Evolutionary conservation across 2,797 vertebrate genomes (phyloP).

Genomic region (Fistularia commersonii): DNA sequence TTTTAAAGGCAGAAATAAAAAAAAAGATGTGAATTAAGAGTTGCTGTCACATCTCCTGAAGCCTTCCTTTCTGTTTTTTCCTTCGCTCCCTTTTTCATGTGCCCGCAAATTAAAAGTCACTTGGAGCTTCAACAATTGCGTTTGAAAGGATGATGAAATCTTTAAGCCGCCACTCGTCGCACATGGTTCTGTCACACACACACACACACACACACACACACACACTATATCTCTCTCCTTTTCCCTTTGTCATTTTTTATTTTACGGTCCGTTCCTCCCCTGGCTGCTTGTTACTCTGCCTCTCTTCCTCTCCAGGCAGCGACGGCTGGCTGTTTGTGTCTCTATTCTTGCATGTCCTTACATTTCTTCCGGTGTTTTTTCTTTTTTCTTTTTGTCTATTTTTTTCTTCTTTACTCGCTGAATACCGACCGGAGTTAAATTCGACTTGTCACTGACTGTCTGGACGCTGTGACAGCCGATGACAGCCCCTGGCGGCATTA

Average conservation of each 20-base stretch:
- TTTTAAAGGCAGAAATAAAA: too few species aligned
- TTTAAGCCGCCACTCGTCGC: constrained; percentile 38
- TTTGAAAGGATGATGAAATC: constrained; percentile 54
- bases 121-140: constrained; percentile 40
- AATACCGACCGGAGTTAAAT: constrained; percentile 27
- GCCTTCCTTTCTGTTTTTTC: constrained; percentile 18
- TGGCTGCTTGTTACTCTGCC: constrained; percentile 21
- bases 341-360: constrained; percentile 35
- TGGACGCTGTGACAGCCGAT: constrained; percentile 46
- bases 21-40: too few species aligned
- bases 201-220: constrained; percentile 23
- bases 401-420: too few species aligned
- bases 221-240: constrained; percentile 13
- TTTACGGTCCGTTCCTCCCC: constrained; percentile 21
- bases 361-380: constrained; percentile 43
- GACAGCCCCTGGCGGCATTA: constrained; percentile 33
- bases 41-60: constrained; percentile 18
- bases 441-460: constrained; percentile 34
- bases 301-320: constrained; percentile 34
- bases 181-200: too few species aligned
- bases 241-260: constrained; percentile 20
- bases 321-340: constrained; percentile 32
- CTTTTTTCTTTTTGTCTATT: too few species aligned
- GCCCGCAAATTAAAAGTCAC: constrained; percentile 36
- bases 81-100: constrained; percentile 37